These are phyloP conservation scores for Dendrolimus pini DNA, from an alignment of 2,888 invertebrate species.

Conservation along the genomic window DNA sequence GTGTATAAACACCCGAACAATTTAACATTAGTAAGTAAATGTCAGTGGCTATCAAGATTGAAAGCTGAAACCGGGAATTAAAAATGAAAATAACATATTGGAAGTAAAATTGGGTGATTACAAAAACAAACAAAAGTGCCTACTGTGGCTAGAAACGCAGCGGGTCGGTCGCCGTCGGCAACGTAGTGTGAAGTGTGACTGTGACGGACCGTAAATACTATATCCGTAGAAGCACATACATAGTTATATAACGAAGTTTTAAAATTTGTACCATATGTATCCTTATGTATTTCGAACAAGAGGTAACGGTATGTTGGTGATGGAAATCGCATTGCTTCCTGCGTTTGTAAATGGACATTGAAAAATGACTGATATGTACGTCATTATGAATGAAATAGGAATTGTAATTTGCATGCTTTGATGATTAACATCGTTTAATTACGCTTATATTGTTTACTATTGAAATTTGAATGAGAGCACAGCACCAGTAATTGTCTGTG, in stretches of 20 bases:
- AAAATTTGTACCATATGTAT: conserved; percentile 17
- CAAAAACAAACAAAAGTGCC: conserved; percentile 50
- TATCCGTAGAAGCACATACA: conserved; percentile 29
- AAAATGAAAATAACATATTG: background rate
- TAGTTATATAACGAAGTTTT: conserved; percentile 38
- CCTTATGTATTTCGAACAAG: conserved; percentile 25
- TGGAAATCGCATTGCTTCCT: conserved; percentile 61
- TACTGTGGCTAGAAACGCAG: conserved; percentile 44
- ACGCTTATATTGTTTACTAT: background rate
- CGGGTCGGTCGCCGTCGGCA: conserved; percentile 34
- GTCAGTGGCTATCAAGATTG: too few relatives aligned
- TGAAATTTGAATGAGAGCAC: background rate
- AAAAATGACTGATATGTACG: conserved; percentile 26
- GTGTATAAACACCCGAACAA: too few relatives aligned
- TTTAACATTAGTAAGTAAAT: too few relatives aligned
- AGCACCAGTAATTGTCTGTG: too few relatives aligned
- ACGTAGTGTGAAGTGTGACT: conserved; percentile 45
- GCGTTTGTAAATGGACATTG: conserved; percentile 46
- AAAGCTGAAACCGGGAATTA: too few relatives aligned
- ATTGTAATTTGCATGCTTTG: conserved; percentile 12
- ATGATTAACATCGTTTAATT: conserved; percentile 1
- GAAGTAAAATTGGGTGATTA: conserved; percentile 27
- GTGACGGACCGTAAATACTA: conserved; percentile 52
- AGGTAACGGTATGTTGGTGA: conserved; percentile 37
- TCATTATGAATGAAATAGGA: conserved; percentile 32